phyloP scores from a whole-genome alignment of 2,888 invertebrate genomes.

The Meiosimyza platycephala region DNA sequence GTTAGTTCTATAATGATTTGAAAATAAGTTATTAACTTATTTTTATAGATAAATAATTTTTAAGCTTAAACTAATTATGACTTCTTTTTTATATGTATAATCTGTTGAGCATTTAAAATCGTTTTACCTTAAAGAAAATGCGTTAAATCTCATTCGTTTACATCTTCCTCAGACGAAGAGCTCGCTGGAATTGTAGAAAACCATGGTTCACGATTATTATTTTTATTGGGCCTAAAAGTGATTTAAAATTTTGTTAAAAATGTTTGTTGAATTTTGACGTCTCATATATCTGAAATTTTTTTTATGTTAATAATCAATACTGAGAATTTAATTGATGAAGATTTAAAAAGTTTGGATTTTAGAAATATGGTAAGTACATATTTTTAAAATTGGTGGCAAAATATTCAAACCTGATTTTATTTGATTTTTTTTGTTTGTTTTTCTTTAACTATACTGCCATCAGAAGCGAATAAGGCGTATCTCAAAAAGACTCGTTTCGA shows the following conservation, averaged over 20 bases:
- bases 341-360: too few relatives aligned
- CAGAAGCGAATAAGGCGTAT: too few relatives aligned
- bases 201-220: conserved; percentile 71
- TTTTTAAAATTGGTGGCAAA: conserved; percentile 22
- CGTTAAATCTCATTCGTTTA: conserved; percentile 68
- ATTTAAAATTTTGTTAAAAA: too few relatives aligned
- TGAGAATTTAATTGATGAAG: too few relatives aligned
- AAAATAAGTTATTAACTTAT: too few relatives aligned
- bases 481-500: too few relatives aligned
- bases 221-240: conserved; percentile 65
- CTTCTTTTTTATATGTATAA: neutral
- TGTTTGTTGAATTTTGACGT: too few relatives aligned
- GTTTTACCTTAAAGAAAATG: conserved; percentile 64
- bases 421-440: neutral
- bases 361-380: too few relatives aligned
- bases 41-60: too few relatives aligned
- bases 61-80: neutral
- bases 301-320: too few relatives aligned
- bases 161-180: conserved; percentile 68
- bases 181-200: conserved; percentile 75
- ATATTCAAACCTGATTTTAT: conserved; percentile 35
- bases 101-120: conserved; percentile 14
- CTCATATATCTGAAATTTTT: too few relatives aligned
- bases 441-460: too few relatives aligned
- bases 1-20: neutral